phyloP scores from a whole-genome alignment of 2,113 vertebrate species.

The Girardinichthys multiradiatus region DNA sequence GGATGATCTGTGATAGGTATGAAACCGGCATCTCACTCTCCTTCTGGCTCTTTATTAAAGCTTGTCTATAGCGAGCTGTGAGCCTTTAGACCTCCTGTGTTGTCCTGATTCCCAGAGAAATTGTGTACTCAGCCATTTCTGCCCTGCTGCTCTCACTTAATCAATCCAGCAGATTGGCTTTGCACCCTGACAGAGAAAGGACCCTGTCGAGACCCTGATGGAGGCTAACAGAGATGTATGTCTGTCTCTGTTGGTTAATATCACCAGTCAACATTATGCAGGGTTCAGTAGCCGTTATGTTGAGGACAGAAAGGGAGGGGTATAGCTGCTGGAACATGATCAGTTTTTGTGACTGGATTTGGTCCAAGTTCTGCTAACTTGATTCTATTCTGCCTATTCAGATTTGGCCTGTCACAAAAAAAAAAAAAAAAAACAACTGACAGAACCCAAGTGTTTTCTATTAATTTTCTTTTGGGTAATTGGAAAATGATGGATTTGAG shows the following conservation, averaged over 20 bases:
- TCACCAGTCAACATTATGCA: slow-evolving; percentile 65
- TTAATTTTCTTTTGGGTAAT: slow-evolving; percentile 3
- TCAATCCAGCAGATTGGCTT: slow-evolving; percentile 76
- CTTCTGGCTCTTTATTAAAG: slow-evolving; percentile 52
- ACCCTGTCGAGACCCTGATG: slow-evolving; percentile 74
- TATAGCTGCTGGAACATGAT: slow-evolving; percentile 34
- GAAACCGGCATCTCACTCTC: slow-evolving; percentile 52
- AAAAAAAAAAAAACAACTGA: slow-evolving; percentile 13
- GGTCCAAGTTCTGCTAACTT: slow-evolving; percentile 51
- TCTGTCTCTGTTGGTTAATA: slow-evolving; percentile 73
- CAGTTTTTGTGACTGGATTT: slow-evolving; percentile 47
- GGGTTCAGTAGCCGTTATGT: slow-evolving; percentile 61
- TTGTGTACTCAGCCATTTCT: slow-evolving; percentile 73
- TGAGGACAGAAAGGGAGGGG: slow-evolving; percentile 39
- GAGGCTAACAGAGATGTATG: slow-evolving; percentile 76
- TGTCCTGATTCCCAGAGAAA: slow-evolving; percentile 50
- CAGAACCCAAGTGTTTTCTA: slow-evolving; percentile 21
- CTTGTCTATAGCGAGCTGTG: slow-evolving; percentile 23
- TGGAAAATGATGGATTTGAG: background rate
- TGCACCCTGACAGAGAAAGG: slow-evolving; percentile 75
- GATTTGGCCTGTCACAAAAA: slow-evolving; percentile 33
- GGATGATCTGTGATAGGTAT: slow-evolving; percentile 63
- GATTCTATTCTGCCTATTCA: slow-evolving; percentile 47
- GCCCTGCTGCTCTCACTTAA: slow-evolving; percentile 70
- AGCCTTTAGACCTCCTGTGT: slow-evolving; percentile 47